A percentile compares a stretch with the other conserved stretches of the same genome.
Evolutionary conservation across 1,140 invertebrate species (phyloP).

Genomic region (Macrobrachium rosenbergii): DNA sequence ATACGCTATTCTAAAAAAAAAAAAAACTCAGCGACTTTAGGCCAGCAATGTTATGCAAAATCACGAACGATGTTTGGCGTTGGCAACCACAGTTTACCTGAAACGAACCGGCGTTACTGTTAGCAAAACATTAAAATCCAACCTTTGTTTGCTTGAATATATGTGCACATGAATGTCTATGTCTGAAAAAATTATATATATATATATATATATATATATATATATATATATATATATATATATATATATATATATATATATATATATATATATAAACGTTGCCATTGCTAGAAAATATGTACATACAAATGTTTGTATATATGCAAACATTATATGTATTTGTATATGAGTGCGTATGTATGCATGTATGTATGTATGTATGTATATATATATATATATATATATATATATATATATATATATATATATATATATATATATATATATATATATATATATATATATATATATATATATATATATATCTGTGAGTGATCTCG

Average conservation of each 20-base stretch:
- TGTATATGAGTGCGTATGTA: neutral
- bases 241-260: conserved; percentile 20
- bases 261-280: neutral
- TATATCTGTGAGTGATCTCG: neutral
- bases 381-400: neutral
- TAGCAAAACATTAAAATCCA: no score
- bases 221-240: conserved; percentile 17
- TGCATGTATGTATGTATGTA: neutral
- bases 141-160: neutral
- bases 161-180: neutral
- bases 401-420: conserved; percentile 3
- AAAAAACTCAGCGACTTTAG: no score
- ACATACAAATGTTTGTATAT: no score
- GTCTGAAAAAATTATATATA: neutral
- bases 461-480: neutral
- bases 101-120: no score
- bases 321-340: neutral
- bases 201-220: conserved; percentile 6
- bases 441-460: conserved; percentile 19
- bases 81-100: no score
- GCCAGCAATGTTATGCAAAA: no score
- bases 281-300: no score
- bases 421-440: conserved; percentile 19
- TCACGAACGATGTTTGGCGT: no score
- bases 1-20: no score